Conservation (phyloP, 2,797 vertebrate genomes). For the Anguilla obscura region DNA sequence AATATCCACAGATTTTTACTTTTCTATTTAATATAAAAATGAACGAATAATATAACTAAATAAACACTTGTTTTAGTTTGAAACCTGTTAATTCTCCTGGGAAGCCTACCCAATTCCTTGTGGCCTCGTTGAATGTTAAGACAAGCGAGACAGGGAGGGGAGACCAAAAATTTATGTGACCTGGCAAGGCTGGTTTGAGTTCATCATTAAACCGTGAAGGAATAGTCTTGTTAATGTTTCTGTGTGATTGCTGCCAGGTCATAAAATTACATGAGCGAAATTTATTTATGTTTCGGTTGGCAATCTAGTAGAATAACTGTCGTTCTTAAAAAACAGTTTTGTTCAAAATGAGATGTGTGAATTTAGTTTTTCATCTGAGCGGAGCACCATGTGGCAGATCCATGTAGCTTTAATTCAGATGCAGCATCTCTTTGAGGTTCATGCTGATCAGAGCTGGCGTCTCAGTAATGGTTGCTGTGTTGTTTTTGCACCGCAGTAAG, state of each 20-base stretch:
- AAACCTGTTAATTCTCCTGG: not conserved
- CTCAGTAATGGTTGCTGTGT: not conserved
- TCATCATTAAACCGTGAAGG: not conserved
- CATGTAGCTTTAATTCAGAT: not conserved
- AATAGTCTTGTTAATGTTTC: not conserved
- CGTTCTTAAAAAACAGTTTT: not conserved
- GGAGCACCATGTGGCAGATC: not conserved
- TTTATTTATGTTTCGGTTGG: not conserved
- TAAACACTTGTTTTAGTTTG: not conserved
- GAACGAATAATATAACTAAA: not conserved
- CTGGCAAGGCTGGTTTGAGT: not conserved
- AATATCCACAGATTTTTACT: not conserved
- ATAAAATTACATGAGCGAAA: not conserved
- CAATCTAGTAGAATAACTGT: conserved; percentile 2
- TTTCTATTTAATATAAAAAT: not conserved
- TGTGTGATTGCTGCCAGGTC: not conserved
- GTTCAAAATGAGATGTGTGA: not conserved
- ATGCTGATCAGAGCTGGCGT: not conserved
- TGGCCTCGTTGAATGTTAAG: not conserved
- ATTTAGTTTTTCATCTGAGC: not conserved
- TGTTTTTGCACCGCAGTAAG: not conserved
- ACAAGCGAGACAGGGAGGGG: not conserved
- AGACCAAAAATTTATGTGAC: not conserved
- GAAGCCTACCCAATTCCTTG: not conserved
- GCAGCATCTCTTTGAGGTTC: not conserved